Percentiles rank a stretch among this genome's conserved stretches.
These are phyloP conservation scores for Pararge aegeria DNA, from an alignment of 1,140 invertebrate species.

Conservation along the genomic window DNA sequence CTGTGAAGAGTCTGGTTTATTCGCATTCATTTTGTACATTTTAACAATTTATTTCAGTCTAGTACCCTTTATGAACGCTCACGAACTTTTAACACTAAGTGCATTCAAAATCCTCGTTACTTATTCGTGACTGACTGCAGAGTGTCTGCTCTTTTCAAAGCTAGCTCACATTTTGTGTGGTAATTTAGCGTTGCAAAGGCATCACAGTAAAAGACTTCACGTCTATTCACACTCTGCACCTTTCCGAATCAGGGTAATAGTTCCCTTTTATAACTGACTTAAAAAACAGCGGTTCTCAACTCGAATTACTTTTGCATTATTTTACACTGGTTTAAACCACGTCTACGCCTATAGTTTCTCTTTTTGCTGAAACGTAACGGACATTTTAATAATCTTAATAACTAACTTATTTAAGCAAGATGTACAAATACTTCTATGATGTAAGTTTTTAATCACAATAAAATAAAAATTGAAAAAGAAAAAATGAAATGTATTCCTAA, in stretches of 20 bases:
- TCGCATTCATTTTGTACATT: not conserved
- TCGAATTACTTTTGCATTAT: too few relatives aligned
- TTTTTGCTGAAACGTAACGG: too few relatives aligned
- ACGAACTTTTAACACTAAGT: not conserved
- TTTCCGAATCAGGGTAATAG: not conserved
- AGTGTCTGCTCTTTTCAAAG: not conserved
- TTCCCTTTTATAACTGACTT: too few relatives aligned
- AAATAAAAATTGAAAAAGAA: too few relatives aligned
- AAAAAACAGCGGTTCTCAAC: too few relatives aligned
- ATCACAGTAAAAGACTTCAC: not conserved
- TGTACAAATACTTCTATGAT: not conserved
- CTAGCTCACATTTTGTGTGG: not conserved
- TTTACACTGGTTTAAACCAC: too few relatives aligned
- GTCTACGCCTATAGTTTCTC: too few relatives aligned
- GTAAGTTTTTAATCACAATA: too few relatives aligned
- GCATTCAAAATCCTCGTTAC: not conserved
- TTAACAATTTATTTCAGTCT: not conserved
- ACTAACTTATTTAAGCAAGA: not conserved
- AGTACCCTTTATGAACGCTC: not conserved
- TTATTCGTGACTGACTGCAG: not conserved
- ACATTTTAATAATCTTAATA: not conserved
- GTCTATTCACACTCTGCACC: not conserved
- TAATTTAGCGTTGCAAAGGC: not conserved
- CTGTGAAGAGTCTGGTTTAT: not conserved
- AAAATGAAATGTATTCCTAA: too few relatives aligned